Percentiles rank a stretch among this genome's conserved stretches.
Conservation (phyloP, 2,888 invertebrate species). For the Nephrotoma appendiculata region DNA sequence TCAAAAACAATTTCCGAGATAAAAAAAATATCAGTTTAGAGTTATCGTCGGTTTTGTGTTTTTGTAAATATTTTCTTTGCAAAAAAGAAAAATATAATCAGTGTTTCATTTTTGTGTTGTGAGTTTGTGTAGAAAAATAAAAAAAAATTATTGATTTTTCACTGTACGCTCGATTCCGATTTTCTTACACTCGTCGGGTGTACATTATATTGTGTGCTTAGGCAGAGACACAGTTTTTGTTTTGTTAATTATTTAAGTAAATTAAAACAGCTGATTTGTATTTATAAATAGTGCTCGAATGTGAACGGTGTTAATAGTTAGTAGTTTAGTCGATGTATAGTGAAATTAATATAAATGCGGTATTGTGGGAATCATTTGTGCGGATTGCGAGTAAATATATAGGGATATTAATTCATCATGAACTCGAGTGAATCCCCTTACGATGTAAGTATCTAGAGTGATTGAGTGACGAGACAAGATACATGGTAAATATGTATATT, state of each 20-base stretch:
- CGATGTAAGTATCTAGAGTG: neutral
- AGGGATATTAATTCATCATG: neutral
- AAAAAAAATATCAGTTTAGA: neutral
- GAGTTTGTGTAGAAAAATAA: neutral
- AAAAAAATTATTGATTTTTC: neutral
- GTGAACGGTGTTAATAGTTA: neutral
- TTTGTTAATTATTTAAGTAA: neutral
- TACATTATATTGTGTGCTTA: too few relatives aligned
- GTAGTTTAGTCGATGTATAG: neutral
- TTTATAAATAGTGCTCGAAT: neutral
- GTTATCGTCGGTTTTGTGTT: neutral
- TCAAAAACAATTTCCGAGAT: neutral
- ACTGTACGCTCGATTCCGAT: neutral
- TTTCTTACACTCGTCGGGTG: neutral
- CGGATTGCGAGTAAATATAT: too few relatives aligned
- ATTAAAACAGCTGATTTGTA: neutral
- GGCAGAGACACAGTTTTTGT: neutral
- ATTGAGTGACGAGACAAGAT: too few relatives aligned
- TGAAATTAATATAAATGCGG: neutral
- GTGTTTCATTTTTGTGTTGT: neutral
- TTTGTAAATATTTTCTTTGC: neutral
- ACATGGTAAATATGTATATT: too few relatives aligned
- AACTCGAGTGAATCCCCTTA: neutral
- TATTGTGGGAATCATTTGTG: neutral
- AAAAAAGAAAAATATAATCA: neutral